Evolutionary conservation across 2,113 vertebrate species (phyloP), one percentile per base, ranked within the genome.

Genomic region (Dasyprocta punctata): DNA sequence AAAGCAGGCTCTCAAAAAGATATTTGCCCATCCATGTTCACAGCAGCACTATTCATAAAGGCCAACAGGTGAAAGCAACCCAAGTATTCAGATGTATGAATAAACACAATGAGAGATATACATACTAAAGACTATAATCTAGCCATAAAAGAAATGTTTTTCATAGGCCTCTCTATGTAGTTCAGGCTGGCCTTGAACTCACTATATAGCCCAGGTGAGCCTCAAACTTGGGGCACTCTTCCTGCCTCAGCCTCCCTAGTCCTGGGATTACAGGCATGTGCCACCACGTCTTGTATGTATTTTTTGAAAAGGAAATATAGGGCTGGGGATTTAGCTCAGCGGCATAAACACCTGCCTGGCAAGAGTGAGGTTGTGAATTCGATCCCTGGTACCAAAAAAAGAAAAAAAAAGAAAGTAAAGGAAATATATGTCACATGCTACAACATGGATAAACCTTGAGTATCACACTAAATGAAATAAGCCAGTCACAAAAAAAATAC

Each of bases 391-490:
- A n/a, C n/a, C n/a, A n/a, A n/a, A n/a, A n/a, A n/a, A n/a, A n/a
- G n/a, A n/a, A n/a, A n/a, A n/a, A n/a, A n/a, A n/a, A n/a, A n/a
- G n/a, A n/a, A n/a, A n/a, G n/a, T n/a, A n/a, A n/a, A n/a, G n/a
- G n/a, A n/a, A n/a, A n/a, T n/a, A n/a, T n/a, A n/a, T 33, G 12
- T 44, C 49, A 87, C 44, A 86, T 47, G 54, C 60, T 95, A 94
- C 13, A 67, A 38, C 3, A 52, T 58, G 41, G 47, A 38, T 63
- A 41, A 92, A 95, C 14, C 11, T 19, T 47, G 56, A 94, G 10
- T 28, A 81, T 80, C 60, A 89, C 13, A n/a, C 16, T 77, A 71
- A 92, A 33, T 71, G 65, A 96, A 95, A 89, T 71, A 44, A 77
- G 33, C 5, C 30, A 49, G n/a, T 61, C n/a, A 90, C 38, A 47